phyloP scores from a whole-genome alignment of 2,797 vertebrate species.

The Gymnothorax javanicus region DNA sequence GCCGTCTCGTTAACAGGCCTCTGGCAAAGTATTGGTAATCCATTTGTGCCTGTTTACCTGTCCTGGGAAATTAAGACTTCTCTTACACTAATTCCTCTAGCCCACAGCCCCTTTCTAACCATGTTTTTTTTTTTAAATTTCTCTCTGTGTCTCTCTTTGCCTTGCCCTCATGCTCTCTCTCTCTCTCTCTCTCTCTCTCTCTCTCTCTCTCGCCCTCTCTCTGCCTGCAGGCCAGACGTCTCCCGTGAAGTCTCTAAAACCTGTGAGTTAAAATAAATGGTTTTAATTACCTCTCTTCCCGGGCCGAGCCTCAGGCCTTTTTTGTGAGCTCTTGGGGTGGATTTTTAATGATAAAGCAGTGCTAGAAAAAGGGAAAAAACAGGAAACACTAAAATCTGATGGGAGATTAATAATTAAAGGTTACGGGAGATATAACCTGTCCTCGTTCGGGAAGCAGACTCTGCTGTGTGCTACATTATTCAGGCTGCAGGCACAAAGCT shows the following conservation, averaged over 20 bases:
- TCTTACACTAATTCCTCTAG: slow-evolving; percentile 15
- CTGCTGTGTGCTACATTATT: slow-evolving; percentile 54
- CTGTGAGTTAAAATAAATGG: slow-evolving; percentile 70
- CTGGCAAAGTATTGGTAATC: slow-evolving; percentile 5
- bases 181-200: slow-evolving; percentile 17
- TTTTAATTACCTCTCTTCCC: slow-evolving; percentile 46
- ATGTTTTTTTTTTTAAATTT: slow-evolving; percentile 34
- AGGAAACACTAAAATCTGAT: slow-evolving; percentile 29
- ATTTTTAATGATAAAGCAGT: slow-evolving; percentile 29
- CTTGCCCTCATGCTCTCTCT: slow-evolving; percentile 29
- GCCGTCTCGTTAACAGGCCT: neutral
- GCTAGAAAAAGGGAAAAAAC: slow-evolving; percentile 21
- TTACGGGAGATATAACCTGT: slow-evolving; percentile 38
- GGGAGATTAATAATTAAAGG: slow-evolving; percentile 54
- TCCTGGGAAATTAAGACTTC: slow-evolving; percentile 27
- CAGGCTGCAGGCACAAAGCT: slow-evolving; percentile 53
- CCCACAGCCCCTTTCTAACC: slow-evolving; percentile 9
- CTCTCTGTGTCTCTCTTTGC: neutral
- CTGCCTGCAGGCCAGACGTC: slow-evolving; percentile 86
- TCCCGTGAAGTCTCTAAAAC: slow-evolving; percentile 87
- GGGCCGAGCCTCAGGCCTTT: slow-evolving; percentile 17
- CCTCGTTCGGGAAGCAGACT: slow-evolving; percentile 31
- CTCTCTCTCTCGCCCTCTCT: slow-evolving; percentile 44
- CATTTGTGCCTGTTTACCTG: neutral
- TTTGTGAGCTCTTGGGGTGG: slow-evolving; percentile 8